Conservation (phyloP, 2,888 invertebrate species). For the Limenitis camilla region DNA sequence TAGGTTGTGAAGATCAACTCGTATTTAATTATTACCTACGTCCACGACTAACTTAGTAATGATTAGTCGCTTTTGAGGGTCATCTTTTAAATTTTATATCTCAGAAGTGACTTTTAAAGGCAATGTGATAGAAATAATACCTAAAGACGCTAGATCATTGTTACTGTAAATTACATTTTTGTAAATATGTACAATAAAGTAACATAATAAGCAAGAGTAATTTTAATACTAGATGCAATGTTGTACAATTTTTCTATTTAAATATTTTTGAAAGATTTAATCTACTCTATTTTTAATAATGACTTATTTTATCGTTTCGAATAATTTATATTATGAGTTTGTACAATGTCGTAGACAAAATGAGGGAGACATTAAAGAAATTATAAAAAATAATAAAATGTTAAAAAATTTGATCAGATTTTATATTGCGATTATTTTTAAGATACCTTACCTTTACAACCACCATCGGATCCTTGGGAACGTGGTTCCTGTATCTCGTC, state of each 20-base stretch:
- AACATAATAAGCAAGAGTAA: constrained; percentile 63
- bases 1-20: constrained; percentile 51
- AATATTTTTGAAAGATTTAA: constrained; percentile 72
- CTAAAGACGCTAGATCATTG: constrained; percentile 74
- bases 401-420: constrained; percentile 62
- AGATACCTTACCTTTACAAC: constrained; percentile 42
- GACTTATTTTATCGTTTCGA: constrained; percentile 72
- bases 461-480: constrained; percentile 56
- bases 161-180: constrained; percentile 70
- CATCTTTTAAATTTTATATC: constrained; percentile 28
- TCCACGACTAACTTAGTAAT: constrained; percentile 27
- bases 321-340: constrained; percentile 73
- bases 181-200: constrained; percentile 73
- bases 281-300: constrained; percentile 71
- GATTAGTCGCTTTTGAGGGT: constrained; percentile 31
- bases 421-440: constrained; percentile 52
- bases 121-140: constrained; percentile 73
- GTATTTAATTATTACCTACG: constrained; percentile 22
- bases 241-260: constrained; percentile 72
- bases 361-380: constrained; percentile 68
- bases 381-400: constrained; percentile 71
- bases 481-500: constrained; percentile 49
- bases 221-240: constrained; percentile 71
- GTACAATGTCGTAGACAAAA: constrained; percentile 68
- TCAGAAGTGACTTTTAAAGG: constrained; percentile 36